phyloP scores from a whole-genome alignment of 2,797 vertebrate species.

The Adrianichthys oophorus region DNA sequence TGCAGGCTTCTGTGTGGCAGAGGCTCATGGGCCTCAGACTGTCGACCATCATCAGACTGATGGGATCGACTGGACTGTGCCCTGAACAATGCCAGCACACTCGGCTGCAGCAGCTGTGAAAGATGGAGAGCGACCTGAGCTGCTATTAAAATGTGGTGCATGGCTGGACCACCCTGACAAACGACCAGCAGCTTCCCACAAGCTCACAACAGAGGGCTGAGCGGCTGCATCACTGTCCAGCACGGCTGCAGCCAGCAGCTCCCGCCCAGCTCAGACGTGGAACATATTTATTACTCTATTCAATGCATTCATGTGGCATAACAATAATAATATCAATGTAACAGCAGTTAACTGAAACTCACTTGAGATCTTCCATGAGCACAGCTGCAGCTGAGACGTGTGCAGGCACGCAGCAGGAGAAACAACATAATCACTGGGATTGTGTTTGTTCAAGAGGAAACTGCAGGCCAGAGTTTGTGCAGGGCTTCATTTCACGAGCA shows the following conservation, averaged over 20 bases:
- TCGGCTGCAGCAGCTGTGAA: constrained; percentile 34
- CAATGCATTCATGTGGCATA: neutral
- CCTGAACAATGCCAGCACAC: constrained; percentile 36
- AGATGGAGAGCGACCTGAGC: constrained; percentile 41
- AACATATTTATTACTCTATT: neutral
- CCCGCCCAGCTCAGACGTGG: neutral
- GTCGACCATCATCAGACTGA: constrained; percentile 52
- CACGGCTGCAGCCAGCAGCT: constrained; percentile 3
- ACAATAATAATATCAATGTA: neutral
- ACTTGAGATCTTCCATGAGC: neutral
- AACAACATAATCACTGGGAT: constrained; percentile 2
- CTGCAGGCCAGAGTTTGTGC: neutral
- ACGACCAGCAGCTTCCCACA: constrained; percentile 3
- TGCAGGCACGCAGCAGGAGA: neutral
- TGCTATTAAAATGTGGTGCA: constrained; percentile 65
- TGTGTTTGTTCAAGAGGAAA: neutral
- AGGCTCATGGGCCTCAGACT: constrained; percentile 21
- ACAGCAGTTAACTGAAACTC: neutral
- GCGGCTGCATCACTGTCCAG: too few relatives aligned
- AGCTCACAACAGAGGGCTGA: constrained; percentile 10
- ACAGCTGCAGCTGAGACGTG: neutral
- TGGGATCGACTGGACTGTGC: constrained; percentile 40
- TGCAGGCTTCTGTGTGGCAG: constrained; percentile 30
- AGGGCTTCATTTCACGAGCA: neutral
- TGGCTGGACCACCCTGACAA: constrained; percentile 36